Conservation (phyloP, 2,113 vertebrate genomes). For the Plestiodon gilberti region DNA sequence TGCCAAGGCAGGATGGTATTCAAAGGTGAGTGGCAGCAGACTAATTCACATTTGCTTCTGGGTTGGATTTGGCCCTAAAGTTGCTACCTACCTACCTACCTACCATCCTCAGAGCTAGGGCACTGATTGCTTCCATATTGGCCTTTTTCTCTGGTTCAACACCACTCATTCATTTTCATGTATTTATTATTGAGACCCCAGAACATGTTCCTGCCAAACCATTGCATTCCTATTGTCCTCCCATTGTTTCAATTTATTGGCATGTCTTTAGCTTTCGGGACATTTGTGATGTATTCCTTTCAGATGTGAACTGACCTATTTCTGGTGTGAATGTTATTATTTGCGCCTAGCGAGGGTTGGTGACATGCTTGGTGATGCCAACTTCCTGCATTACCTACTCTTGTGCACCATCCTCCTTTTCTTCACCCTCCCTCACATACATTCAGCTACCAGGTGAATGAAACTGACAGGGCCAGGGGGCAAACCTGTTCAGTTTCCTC, state of each 20-base stretch:
- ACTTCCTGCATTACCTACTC: neutral
- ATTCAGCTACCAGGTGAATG: neutral
- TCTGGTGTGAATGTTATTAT: too few species aligned
- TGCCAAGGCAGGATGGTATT: neutral
- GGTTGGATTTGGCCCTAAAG: neutral
- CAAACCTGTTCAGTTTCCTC: too few species aligned
- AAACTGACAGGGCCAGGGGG: neutral
- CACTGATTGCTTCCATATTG: neutral
- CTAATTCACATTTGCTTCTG: neutral
- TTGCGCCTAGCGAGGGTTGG: too few species aligned
- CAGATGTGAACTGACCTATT: neutral
- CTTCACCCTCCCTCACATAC: neutral
- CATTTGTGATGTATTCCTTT: neutral
- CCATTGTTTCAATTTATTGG: neutral
- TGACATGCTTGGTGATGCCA: too few species aligned
- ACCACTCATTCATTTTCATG: neutral
- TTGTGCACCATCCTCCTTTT: neutral
- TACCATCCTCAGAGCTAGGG: neutral
- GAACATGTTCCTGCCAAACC: neutral
- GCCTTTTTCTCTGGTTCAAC: neutral
- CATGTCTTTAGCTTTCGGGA: neutral
- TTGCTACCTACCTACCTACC: neutral
- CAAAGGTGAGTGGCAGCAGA: neutral
- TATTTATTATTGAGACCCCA: too few species aligned
- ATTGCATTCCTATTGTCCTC: neutral